Base-by-base conservation (phyloP, 2,797 vertebrate genomes). In the Microchirus variegatus region DNA sequence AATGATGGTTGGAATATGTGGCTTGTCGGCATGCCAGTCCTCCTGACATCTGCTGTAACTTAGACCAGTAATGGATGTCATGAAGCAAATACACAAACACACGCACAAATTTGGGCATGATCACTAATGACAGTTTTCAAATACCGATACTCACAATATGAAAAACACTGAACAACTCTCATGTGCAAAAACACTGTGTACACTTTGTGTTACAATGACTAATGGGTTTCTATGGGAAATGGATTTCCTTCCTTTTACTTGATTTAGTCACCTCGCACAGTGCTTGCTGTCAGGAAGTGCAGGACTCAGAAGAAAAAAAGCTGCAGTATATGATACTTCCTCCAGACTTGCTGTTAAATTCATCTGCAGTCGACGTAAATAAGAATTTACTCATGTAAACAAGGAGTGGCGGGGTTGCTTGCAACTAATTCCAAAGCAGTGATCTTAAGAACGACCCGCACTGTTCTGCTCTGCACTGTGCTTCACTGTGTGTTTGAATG, bases 11-110 rank as follows among this genome's bases (percentile, higher is more conserved):
- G 63, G 73, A 77, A 64, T 77, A 18, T 10, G 38, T 10, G 69
- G 77, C 57, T 62, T 57, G 69, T 45, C 64, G 36, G 70, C 49
- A 55, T 64, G 46, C 65, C 50, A 53, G 57, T 48, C 22, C 7
- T 56, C 47, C 53, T 45, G 66, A 83, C 81, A 88, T 89, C 78
- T 88, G 82, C 79, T 81, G 58, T 60, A 67, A 77, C 56, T 84
- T 71, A 75, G 67, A 85, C 83, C 78, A 66, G 90, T 83, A 80
- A 81, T 75, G 73, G 67, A 74, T 51, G 37, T 71, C n/a, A 36
- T 36, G 42, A 26, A 55, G 44, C 35, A 58, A 16, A 45, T 26
- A 67, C 15, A 38, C 36, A 65, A 38, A 36, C 36, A 37, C 46
- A 47, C 17, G 15, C 56, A 22, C 9, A 59, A 50, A 63, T 46